phyloP scores from a whole-genome alignment of 2,113 vertebrate genomes.

The Amblyopsis rosae region DNA sequence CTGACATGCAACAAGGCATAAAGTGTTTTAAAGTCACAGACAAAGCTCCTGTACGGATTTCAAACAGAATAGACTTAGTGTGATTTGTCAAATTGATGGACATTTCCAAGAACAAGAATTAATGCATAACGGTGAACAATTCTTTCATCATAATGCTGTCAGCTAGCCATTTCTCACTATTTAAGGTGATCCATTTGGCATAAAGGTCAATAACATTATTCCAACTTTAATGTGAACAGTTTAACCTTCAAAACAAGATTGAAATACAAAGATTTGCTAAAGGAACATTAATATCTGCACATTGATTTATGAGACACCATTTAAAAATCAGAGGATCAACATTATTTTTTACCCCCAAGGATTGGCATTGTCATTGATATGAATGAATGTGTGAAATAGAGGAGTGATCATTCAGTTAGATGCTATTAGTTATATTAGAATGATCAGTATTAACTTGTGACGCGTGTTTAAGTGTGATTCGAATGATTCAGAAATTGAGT shows the following conservation, averaged over 20 bases:
- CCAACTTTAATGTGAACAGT: constrained; percentile 68
- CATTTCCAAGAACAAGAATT: constrained; percentile 55
- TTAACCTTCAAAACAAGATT: constrained; percentile 63
- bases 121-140: constrained; percentile 60
- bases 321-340: constrained; percentile 13
- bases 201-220: constrained; percentile 73
- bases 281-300: constrained; percentile 33
- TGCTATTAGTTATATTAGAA: constrained; percentile 65
- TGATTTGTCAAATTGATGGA: constrained; percentile 69
- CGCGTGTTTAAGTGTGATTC: constrained; percentile 73
- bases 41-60: constrained; percentile 52
- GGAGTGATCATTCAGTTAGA: constrained; percentile 59
- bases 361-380: neutral
- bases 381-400: constrained; percentile 8
- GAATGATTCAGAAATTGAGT: constrained; percentile 69
- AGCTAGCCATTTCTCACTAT: constrained; percentile 59
- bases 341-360: neutral
- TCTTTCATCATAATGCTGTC: constrained; percentile 68
- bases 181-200: constrained; percentile 65
- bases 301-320: constrained; percentile 21
- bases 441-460: constrained; percentile 68
- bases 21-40: constrained; percentile 43
- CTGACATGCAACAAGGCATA: too few species aligned
- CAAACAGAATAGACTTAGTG: constrained; percentile 40
- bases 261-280: constrained; percentile 45